phyloP scores from a whole-genome alignment of 1,140 invertebrate genomes.

The Brachionus asplanchnoidis region DNA sequence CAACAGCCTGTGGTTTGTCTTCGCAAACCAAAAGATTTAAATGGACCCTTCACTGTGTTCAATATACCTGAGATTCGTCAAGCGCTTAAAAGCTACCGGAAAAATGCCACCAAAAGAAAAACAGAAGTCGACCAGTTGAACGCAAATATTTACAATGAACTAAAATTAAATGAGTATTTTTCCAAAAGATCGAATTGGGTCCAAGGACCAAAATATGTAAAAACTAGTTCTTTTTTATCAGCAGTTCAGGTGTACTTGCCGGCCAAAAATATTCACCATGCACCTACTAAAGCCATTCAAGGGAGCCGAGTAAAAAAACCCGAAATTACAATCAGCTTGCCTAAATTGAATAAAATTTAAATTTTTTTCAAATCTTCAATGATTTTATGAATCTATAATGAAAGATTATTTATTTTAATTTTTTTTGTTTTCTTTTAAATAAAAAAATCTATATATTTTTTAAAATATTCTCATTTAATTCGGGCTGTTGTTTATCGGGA shows the following conservation, averaged over 20 bases:
- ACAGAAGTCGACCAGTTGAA: background rate
- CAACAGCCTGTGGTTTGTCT: background rate
- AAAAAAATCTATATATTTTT: too few relatives aligned
- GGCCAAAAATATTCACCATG: background rate
- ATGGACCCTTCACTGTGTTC: background rate
- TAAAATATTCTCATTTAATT: too few relatives aligned
- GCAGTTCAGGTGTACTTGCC: background rate
- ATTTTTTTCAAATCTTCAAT: background rate
- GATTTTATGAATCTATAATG: background rate
- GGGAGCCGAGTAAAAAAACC: background rate
- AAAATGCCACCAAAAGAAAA: background rate
- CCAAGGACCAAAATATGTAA: background rate
- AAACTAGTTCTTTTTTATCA: background rate
- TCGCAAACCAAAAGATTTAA: background rate
- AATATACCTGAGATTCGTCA: conserved; percentile 19
- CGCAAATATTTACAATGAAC: background rate
- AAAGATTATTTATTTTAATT: too few relatives aligned
- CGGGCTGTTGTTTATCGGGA: too few relatives aligned
- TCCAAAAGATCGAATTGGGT: background rate
- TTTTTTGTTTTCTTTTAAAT: too few relatives aligned
- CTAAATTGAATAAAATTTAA: background rate
- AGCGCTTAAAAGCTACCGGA: background rate
- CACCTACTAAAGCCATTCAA: background rate
- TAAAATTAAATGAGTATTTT: background rate
- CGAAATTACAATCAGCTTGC: background rate